These are phyloP conservation scores for Chloropsis cyanopogon DNA, from an alignment of 2,113 vertebrate genomes.

Conservation along the genomic window DNA sequence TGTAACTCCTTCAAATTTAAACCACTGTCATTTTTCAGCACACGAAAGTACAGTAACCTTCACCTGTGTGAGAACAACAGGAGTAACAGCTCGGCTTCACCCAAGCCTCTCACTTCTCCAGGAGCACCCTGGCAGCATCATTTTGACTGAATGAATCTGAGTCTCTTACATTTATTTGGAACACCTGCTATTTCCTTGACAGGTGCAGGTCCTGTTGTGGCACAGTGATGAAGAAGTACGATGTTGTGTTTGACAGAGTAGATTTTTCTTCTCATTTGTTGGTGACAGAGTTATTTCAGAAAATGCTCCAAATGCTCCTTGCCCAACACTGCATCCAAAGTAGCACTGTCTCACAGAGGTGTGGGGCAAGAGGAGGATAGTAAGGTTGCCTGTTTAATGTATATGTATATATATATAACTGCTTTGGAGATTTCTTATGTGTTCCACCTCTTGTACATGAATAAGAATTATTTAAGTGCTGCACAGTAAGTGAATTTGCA, in stretches of 20 bases:
- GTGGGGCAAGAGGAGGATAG: background rate
- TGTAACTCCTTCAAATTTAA: background rate
- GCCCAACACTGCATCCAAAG: background rate
- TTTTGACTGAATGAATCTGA: background rate
- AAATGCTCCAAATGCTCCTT: background rate
- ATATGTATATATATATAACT: background rate
- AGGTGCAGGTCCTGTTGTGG: background rate
- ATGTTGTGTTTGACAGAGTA: background rate
- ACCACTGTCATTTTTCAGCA: background rate
- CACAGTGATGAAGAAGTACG: background rate
- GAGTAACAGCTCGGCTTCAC: background rate
- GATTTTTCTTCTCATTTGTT: conserved; percentile 16
- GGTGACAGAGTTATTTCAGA: background rate
- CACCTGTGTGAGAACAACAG: background rate
- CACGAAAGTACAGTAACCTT: background rate
- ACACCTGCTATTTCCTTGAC: conserved; percentile 40
- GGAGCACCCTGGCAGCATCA: rapidly evolving
- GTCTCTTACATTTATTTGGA: conserved; percentile 29
- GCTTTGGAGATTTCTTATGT: background rate
- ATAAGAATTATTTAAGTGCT: background rate
- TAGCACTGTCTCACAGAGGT: background rate
- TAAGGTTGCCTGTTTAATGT: background rate
- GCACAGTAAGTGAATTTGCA: background rate
- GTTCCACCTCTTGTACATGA: background rate
- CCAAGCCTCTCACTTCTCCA: background rate